Evolutionary conservation across 2,888 invertebrate species (phyloP).

Genomic region (Silvanus unidentatus): DNA sequence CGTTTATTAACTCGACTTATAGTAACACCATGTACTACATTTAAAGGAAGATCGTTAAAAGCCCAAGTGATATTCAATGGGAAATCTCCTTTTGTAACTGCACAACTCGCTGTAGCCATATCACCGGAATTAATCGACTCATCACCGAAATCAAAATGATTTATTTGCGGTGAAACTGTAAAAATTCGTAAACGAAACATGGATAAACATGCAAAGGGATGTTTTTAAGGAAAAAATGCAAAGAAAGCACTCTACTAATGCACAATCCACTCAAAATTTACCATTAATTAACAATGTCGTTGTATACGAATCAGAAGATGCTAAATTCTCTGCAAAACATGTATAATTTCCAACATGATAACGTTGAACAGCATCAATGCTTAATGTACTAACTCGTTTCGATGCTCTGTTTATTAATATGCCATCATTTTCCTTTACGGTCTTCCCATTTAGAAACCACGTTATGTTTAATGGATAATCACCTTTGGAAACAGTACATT

Average conservation of each 20-base stretch:
- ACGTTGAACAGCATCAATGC: constrained; percentile 49
- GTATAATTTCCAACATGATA: constrained; percentile 50
- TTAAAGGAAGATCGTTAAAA: constrained; percentile 38
- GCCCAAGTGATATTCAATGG: constrained; percentile 47
- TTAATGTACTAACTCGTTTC: constrained; percentile 49
- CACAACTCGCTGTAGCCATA: constrained; percentile 56
- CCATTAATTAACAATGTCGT: constrained; percentile 70
- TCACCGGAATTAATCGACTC: constrained; percentile 57
- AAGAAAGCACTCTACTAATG: neutral
- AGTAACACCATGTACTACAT: constrained; percentile 37
- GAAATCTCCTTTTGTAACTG: constrained; percentile 60
- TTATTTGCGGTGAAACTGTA: constrained; percentile 1
- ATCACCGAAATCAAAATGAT: constrained; percentile 48
- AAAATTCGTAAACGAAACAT: neutral
- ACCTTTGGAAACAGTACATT: constrained; percentile 67
- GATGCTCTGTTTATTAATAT: constrained; percentile 12
- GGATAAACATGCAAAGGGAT: neutral
- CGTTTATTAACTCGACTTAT: constrained; percentile 25
- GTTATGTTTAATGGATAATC: constrained; percentile 69
- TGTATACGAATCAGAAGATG: constrained; percentile 62
- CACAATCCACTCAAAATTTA: constrained; percentile 30
- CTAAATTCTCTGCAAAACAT: constrained; percentile 62
- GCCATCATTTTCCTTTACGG: constrained; percentile 29
- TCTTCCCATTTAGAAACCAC: constrained; percentile 58
- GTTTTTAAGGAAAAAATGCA: neutral